Evolutionary conservation across 2,888 invertebrate genomes (phyloP), one percentile per base, ranked within the genome.

Genomic region (Pseudococcus jackbeardsleyi): DNA sequence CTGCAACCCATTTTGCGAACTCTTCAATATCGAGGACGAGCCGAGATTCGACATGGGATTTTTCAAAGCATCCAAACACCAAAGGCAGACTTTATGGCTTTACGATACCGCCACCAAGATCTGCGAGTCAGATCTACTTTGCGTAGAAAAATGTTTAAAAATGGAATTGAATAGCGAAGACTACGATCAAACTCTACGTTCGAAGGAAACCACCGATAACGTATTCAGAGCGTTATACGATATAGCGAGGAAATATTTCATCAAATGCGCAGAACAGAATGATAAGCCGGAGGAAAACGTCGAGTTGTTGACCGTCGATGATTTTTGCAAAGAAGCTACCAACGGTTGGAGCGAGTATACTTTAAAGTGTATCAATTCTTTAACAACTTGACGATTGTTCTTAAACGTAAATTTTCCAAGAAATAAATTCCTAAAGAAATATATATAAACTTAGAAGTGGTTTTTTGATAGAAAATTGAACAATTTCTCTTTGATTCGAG

Each of bases 261-360:
- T 19, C n/a, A 48, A 85, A 46, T 88, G 88, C 85, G 88, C 88
- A 6, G 48, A 84, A 48, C 82, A 46, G 12, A 88, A 84, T n/a
- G 84, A 72, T 17, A 88, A 85, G 17, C 50, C 88, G 6, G 46
- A 46, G 12, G 17, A 59, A 12, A 68, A 42, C 17, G 72, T 48
- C 8, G 64, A 88, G 8, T n/a, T 39, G 4, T 50, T 88, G 42
- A 68, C 84, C n/a, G 68, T 48, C 11, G 85, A 88, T 15, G 68
- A 68, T 26, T 88, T 88, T 26, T 88, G 88, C 50, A 42, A 68
- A 77, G 88, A 88, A 19, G 77, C 77, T 8, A 88, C 88, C 17
- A 33, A 22, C 17, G 82, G 33, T 12, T 77, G 79, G 46, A 48
- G 42, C 42, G 54, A 79, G 15, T 79, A 77, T 39, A 79, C 39